phyloP scores from a whole-genome alignment of 2,797 vertebrate genomes.

The Myiothlypis chrysogaster region DNA sequence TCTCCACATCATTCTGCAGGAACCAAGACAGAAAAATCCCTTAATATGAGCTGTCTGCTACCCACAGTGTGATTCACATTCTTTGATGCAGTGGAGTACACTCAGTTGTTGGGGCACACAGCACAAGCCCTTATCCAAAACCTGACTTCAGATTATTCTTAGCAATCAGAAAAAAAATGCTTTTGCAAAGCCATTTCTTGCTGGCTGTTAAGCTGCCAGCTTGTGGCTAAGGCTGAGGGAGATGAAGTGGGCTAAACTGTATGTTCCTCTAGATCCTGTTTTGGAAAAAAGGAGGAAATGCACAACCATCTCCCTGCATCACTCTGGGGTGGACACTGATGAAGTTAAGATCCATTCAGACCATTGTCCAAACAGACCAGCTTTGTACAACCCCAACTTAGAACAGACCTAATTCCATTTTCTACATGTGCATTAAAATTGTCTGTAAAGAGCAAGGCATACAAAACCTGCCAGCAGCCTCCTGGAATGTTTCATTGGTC shows the following conservation, averaged over 20 bases:
- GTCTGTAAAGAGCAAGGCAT: not conserved
- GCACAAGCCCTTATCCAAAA: not conserved
- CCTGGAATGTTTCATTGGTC: not conserved
- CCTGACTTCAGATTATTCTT: not conserved
- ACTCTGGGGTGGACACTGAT: accelerated
- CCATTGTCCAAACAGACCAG: accelerated
- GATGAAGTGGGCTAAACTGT: not conserved
- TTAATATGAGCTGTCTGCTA: not conserved
- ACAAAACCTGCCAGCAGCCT: not conserved
- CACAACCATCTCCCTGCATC: not conserved
- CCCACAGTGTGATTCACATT: not conserved
- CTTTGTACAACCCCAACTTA: not conserved
- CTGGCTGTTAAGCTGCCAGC: not conserved
- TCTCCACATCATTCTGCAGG: conserved; percentile 94
- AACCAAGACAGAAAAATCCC: not conserved
- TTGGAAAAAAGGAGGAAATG: not conserved
- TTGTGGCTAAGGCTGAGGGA: not conserved
- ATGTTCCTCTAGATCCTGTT: not conserved
- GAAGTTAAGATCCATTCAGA: not conserved
- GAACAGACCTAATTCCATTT: not conserved
- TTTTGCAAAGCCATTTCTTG: not conserved
- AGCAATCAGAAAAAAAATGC: not conserved
- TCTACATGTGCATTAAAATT: not conserved
- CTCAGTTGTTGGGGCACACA: not conserved
- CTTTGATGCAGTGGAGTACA: not conserved